Conservation (phyloP, 2,113 vertebrate genomes). For the Herpailurus yagouaroundi region DNA sequence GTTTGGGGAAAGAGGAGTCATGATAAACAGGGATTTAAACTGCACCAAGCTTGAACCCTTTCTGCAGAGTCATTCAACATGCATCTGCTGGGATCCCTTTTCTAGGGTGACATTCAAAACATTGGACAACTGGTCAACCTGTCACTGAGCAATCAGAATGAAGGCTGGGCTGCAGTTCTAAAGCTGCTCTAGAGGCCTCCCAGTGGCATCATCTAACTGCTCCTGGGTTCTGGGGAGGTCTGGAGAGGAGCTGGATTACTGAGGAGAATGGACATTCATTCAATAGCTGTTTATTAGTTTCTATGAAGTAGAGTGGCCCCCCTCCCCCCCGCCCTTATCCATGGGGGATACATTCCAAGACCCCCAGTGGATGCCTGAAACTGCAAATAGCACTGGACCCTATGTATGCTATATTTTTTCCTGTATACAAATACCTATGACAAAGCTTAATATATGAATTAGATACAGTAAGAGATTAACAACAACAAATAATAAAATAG, state of each 20-base stretch:
- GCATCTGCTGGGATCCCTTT: background rate
- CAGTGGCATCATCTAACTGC: too few species aligned
- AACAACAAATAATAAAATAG: background rate
- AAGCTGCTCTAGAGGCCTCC: background rate
- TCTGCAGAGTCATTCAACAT: background rate
- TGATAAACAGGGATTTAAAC: background rate
- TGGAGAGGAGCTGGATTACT: background rate
- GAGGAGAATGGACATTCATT: background rate
- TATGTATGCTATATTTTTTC: background rate
- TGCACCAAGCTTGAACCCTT: background rate
- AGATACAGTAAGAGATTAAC: background rate
- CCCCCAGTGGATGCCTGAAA: background rate
- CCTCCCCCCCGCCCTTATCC: background rate
- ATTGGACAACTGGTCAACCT: background rate
- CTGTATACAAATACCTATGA: background rate
- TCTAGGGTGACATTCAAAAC: background rate
- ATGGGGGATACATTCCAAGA: background rate
- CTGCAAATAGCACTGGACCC: background rate
- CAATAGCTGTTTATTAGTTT: background rate
- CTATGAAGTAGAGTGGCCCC: background rate
- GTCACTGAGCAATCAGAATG: background rate
- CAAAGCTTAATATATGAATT: background rate
- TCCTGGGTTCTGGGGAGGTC: background rate
- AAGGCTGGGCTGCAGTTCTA: background rate
- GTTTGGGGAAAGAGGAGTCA: background rate